Evolutionary conservation across 2,888 invertebrate species (phyloP), one percentile per base, ranked within the genome.

Genomic region (Hofmannophila pseudospretella): DNA sequence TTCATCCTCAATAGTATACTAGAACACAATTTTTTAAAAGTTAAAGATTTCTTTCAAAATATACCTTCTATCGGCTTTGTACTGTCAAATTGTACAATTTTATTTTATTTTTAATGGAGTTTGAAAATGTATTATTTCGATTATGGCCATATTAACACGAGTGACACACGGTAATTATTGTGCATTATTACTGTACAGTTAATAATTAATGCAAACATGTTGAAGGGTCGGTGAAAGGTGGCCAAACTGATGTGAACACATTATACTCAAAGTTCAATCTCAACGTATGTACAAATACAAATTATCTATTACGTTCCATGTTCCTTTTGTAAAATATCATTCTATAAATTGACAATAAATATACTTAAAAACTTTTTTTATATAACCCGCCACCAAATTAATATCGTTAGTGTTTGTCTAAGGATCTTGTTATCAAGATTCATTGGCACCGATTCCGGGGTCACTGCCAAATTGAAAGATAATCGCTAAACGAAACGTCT

Each of bases 271-370:
- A 47, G 41, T 41, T 41, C 65, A 73, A 64, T 56, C 67, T 54
- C 64, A 73, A 74, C 67, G 53, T 73, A 72, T 74, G 40, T 72
- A 74, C 73, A 74, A 45, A 34, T 16, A 23, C 23, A 4, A 23
- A 14, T 12, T 11, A 8, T 36, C 4, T 32, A 7, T 9, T 8
- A 4, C 20, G 10, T 4, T 16, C 5, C 3, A 16, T 4, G 16
- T 5, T 4, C 3, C 5, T 16, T 4, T 5, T 16, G 5, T 4
- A 4, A 16, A 4, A 16, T 5, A 16, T 16, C 3, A 16, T 16
- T 16, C 5, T 5, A 5, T 4, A 4, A 4, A 4, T 5, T 16
- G 16, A 4, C 3, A 16, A 16, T 16, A 16, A 16, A 16, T 16
- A 16, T 5, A 16, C 3, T 4, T 4, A 4, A 16, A 16, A 16